A percentile compares a stretch with the other conserved stretches of the same genome.
These are phyloP conservation scores for Odontocolon sp. DNA, from an alignment of 2,888 invertebrate genomes.

Conservation along the genomic window DNA sequence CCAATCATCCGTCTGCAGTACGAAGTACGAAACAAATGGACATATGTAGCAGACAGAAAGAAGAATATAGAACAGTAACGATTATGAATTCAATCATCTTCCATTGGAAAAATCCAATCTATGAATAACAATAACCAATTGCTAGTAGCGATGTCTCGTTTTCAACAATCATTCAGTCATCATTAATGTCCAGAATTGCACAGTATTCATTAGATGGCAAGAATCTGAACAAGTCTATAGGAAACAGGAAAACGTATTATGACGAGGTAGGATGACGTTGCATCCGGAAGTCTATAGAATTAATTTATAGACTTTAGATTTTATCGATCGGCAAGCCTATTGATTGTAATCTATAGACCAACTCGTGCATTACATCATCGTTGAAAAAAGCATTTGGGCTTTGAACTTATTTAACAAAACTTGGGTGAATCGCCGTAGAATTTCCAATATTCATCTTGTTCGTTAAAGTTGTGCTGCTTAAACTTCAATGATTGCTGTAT, in stretches of 20 bases:
- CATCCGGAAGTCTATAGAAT: background rate
- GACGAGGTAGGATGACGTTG: background rate
- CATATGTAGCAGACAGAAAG: background rate
- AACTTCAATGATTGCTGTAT: no score
- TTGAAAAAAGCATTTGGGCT: no score
- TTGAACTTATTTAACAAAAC: no score
- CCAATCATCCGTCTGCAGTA: slow-evolving; percentile 16
- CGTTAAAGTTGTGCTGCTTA: no score
- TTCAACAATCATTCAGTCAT: no score
- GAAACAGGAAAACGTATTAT: background rate
- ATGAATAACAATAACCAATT: no score
- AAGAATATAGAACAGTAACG: background rate
- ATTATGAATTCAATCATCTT: no score
- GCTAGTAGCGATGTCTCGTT: no score
- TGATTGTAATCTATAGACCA: background rate
- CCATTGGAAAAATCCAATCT: no score
- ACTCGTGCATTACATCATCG: background rate
- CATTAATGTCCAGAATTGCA: no score
- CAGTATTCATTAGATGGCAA: background rate
- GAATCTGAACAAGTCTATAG: background rate
- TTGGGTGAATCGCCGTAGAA: no score
- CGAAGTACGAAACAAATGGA: background rate
- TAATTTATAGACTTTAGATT: background rate
- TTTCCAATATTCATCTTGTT: no score
- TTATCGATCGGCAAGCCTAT: background rate